phyloP scores from a whole-genome alignment of 2,113 vertebrate genomes.

The Notothenia rossii region DNA sequence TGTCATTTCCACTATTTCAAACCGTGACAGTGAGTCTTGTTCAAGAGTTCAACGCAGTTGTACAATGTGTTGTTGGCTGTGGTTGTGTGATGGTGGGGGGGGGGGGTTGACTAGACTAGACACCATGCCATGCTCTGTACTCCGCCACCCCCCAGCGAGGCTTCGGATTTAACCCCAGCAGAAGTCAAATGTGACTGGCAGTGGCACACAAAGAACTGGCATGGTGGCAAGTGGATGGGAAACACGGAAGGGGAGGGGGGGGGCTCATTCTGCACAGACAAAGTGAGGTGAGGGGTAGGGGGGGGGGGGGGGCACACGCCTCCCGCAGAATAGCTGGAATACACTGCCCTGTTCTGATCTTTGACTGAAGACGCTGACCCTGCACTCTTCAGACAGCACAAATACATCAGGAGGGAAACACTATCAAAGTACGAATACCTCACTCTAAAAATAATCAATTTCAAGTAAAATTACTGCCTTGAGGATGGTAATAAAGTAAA shows the following conservation, averaged over 20 bases:
- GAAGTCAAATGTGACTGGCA: conserved; percentile 50
- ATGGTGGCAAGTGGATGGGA: conserved; percentile 26
- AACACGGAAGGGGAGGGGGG: conserved; percentile 3
- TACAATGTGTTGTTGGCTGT: conserved; percentile 7
- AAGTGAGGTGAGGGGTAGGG: background rate
- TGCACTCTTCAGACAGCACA: too few relatives aligned
- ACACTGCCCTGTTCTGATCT: background rate
- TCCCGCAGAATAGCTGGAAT: conserved; percentile 32
- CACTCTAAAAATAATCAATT: too few relatives aligned
- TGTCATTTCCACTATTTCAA: conserved; percentile 6
- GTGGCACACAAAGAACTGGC: conserved; percentile 51
- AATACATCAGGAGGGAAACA: too few relatives aligned
- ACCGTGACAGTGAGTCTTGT: conserved; percentile 26
- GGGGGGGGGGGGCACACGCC: background rate
- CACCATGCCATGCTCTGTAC: conserved; percentile 14
- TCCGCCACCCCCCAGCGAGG: background rate
- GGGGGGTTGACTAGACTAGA: too few relatives aligned
- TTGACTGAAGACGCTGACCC: too few relatives aligned
- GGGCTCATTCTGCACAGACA: background rate
- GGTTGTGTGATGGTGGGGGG: background rate
- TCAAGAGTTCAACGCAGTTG: conserved; percentile 24
- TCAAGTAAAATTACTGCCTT: too few relatives aligned
- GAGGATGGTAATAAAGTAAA: too few relatives aligned
- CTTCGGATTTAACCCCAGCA: conserved; percentile 33
- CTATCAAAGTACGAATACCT: too few relatives aligned